phyloP scores from a whole-genome alignment of 2,113 vertebrate species.

The Pelobates fuscus region DNA sequence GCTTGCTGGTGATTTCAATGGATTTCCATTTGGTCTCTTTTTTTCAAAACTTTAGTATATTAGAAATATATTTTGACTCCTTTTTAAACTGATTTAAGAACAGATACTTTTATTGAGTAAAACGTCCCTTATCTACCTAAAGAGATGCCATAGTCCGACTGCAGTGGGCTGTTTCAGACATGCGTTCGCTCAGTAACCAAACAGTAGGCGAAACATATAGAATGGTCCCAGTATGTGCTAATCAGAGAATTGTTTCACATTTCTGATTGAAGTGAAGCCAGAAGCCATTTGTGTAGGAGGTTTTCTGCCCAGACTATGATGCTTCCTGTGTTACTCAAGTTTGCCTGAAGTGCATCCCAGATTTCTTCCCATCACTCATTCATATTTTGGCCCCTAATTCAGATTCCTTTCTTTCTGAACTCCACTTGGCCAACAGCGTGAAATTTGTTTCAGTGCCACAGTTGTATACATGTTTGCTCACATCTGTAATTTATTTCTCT shows the following conservation, averaged over 20 bases:
- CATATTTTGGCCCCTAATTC: conserved; percentile 42
- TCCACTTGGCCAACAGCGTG: conserved; percentile 37
- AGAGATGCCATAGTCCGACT: too few relatives aligned
- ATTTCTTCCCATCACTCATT: conserved; percentile 46
- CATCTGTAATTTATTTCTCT: conserved; percentile 49
- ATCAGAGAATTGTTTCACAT: conserved; percentile 25
- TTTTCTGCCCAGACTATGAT: conserved; percentile 47
- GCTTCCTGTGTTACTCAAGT: conserved; percentile 50
- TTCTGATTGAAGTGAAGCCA: conserved; percentile 41
- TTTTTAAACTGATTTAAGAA: too few relatives aligned
- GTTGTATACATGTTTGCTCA: conserved; percentile 50
- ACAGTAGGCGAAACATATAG: conserved; percentile 14
- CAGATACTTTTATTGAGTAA: too few relatives aligned
- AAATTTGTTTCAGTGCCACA: conserved; percentile 47
- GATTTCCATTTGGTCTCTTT: too few relatives aligned
- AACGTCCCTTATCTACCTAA: too few relatives aligned
- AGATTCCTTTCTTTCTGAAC: conserved; percentile 39
- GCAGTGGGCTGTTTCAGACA: too few relatives aligned
- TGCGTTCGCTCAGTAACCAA: neutral
- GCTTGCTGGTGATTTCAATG: too few relatives aligned
- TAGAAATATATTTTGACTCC: too few relatives aligned
- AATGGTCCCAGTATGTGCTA: conserved; percentile 25
- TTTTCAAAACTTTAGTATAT: too few relatives aligned
- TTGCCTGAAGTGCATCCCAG: conserved; percentile 41
- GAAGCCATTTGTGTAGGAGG: conserved; percentile 33